Evolutionary conservation across 2,113 vertebrate genomes (phyloP).

Genomic region (Python bivittatus): DNA sequence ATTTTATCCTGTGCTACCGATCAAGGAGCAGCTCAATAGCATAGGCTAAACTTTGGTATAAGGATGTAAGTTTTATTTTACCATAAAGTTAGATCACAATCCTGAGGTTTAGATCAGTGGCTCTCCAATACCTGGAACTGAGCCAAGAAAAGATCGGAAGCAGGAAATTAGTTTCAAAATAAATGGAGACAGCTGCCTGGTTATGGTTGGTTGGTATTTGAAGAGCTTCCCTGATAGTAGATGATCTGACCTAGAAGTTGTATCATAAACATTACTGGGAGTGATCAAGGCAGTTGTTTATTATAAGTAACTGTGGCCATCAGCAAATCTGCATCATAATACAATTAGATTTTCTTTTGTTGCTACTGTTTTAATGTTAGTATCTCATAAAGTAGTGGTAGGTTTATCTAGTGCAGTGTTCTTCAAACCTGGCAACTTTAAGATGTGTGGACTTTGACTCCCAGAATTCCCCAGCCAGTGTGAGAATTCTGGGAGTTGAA

Average conservation of each 20-base stretch:
- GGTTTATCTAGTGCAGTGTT: neutral
- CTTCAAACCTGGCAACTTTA: neutral
- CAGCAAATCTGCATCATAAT: neutral
- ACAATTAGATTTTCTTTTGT: neutral
- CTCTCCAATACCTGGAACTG: neutral
- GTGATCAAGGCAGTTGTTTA: neutral
- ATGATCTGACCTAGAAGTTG: neutral
- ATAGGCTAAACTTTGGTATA: neutral
- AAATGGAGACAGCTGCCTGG: neutral
- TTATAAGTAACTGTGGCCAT: neutral
- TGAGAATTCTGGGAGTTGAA: neutral
- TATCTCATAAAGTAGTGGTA: neutral
- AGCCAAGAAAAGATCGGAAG: neutral
- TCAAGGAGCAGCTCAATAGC: neutral
- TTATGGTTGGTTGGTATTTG: neutral
- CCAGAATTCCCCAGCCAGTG: no score
- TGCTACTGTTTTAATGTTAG: neutral
- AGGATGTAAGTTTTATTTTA: neutral
- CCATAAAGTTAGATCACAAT: neutral
- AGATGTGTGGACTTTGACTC: no score
- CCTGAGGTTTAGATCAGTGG: neutral
- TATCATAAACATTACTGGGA: neutral
- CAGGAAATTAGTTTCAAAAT: neutral
- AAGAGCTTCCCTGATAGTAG: neutral
- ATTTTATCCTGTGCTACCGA: neutral